Evolutionary conservation across 2,888 invertebrate genomes (phyloP), one percentile per base, ranked within the genome.

Genomic region (Aporophyla nigra): DNA sequence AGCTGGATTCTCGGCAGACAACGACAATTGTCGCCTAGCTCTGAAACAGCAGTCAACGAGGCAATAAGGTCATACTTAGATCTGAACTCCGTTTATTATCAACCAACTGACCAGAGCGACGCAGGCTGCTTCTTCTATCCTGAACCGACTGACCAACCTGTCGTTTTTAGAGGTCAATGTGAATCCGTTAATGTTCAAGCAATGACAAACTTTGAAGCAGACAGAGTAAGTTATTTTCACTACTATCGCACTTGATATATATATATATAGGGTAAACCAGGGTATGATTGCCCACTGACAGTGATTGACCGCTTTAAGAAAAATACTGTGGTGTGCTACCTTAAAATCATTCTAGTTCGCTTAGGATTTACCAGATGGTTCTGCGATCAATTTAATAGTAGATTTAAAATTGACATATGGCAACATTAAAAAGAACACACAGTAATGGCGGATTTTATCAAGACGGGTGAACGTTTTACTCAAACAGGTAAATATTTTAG

Each of bases 1-100:
- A 95, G 95, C 72, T 96, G 96, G 96, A 94, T 96, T 33, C 77
- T 94, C 0, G 94, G 95, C 81, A 92, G 94, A 76, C 86, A 90
- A 0, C 91, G 92, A 0, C 77, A 85, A 5, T 76, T 95, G 2
- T 72, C 92, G 0, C 54, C 78, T 0, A 77, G 66, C 1, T 86
- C 91, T 1, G 81, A 89, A 80, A 46, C 63, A 0, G 87, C 89
- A 46, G 92, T 96, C 2, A 69, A 93, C 19, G 71, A 82, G 24
- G 90, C 92, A 0, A 86, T 95, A 0, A 74, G 86, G 61, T 89
- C 91, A 0, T 72, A 90, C 4, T 5, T 92, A 6, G 92, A 92
- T 9, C 90, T 94, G 3, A 94, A 94, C 79, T 66, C 83, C 27
- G 73, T 21, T 5, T 94, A 93, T 84, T 95, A 91, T 67, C 61